These are phyloP conservation scores for Anthopleura sola DNA, from an alignment of 64 coral and sea anemone genomes.

Conservation along the genomic window DNA sequence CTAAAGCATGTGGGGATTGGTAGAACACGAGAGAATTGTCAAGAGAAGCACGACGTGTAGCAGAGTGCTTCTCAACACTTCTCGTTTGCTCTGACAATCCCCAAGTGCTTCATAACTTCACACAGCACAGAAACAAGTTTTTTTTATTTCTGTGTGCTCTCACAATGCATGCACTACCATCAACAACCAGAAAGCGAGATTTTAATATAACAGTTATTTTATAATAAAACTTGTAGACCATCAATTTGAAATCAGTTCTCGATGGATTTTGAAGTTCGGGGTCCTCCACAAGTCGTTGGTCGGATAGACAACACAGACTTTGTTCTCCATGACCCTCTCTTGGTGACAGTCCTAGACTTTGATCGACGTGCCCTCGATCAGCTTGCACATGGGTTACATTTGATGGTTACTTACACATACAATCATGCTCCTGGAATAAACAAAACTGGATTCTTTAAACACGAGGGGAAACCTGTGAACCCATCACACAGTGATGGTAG, in stretches of 20 bases:
- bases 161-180: too few species aligned
- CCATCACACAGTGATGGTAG: not conserved
- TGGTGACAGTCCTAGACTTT: constrained; percentile 7
- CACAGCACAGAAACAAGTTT: too few species aligned
- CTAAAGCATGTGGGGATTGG: too few species aligned
- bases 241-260: not conserved
- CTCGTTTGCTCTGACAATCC: too few species aligned
- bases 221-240: not conserved
- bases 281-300: not conserved
- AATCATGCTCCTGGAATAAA: constrained; percentile 8
- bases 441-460: not conserved
- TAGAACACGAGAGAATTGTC: too few species aligned
- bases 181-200: too few species aligned
- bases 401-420: not conserved
- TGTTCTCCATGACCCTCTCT: not conserved
- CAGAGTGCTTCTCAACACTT: too few species aligned
- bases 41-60: too few species aligned
- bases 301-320: not conserved
- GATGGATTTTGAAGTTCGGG: constrained; percentile 6
- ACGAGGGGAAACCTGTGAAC: not conserved
- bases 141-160: too few species aligned
- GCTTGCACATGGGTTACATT: not conserved
- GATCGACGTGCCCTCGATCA: not conserved
- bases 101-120: too few species aligned
- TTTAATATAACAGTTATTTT: too few species aligned